Evolutionary conservation across 2,797 vertebrate genomes (phyloP), one percentile per base, ranked within the genome.

Genomic region (Gadopsis marmoratus): DNA sequence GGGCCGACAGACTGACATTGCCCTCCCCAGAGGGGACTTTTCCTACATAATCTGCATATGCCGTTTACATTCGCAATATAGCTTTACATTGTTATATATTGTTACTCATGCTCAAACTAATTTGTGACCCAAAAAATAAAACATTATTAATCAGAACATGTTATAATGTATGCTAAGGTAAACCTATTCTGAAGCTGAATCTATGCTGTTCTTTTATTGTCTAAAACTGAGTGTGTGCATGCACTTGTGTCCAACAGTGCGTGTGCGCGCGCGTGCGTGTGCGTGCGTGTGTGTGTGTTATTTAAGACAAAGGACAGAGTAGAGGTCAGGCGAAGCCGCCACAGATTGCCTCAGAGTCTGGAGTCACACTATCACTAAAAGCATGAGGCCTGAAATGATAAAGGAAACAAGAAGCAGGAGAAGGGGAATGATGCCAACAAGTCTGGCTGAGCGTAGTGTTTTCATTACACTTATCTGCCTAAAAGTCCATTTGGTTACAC

Each of bases 381-480:
- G 72, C 67, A 54, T 3, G 17, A 59, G 65, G 56, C 74, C 59
- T 23, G 33, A 59, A 75, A 41, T 7, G 58, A 82, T 69, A 59
- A 74, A 71, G 16, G 48, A 81, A 64, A 56, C 2, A n/a, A n/a
- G n/a, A 4, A 67, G 41, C 16, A n/a, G 31, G 39, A 21, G 58
- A 11, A 13, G 11, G n/a, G 6, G 55, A 69, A 39, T 5, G 16
- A 69, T 51, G 78, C 73, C 81, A 85, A 1, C n/a, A 0, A 8
- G 16, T 63, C 41, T 26, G 53, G 39, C 14, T 68, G 58, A 68
- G 56, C 47, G 41, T 17, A 1, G 9, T 37, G 67, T 71, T 82
- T 71, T 74, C 71, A 71, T 81, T 65, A 12, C 71, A 69, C 70
- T 14, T 19, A 29, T 67, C 55, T 67, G 79, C 61, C 79, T 65